phyloP scores from a whole-genome alignment of 2,888 invertebrate genomes.

The Plebejus anna region DNA sequence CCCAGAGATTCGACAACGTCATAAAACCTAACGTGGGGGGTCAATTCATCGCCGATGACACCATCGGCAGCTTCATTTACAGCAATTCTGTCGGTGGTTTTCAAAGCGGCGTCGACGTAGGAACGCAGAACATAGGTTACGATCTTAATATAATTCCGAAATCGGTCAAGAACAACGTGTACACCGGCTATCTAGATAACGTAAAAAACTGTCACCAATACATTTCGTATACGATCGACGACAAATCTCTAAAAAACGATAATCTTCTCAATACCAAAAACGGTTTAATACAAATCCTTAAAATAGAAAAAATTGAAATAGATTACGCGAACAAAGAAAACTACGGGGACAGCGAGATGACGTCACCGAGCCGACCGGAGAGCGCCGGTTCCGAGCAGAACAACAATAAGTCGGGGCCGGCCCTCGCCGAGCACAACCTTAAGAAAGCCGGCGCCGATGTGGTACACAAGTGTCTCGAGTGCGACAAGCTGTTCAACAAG shows the following conservation, averaged over 20 bases:
- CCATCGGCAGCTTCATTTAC: constrained; percentile 72
- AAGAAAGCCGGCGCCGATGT: constrained; percentile 53
- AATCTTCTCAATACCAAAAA: constrained; percentile 55
- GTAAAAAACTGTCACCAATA: constrained; percentile 58
- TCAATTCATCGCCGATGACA: constrained; percentile 80
- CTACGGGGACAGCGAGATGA: constrained; percentile 65
- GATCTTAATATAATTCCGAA: constrained; percentile 65
- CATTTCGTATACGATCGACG: constrained; percentile 54
- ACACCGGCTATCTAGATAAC: constrained; percentile 60
- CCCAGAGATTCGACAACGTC: constrained; percentile 78
- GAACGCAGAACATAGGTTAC: constrained; percentile 60
- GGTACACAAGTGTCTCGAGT: constrained; percentile 87
- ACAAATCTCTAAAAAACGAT: constrained; percentile 67
- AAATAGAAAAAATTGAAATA: constrained; percentile 75
- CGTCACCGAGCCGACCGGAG: constrained; percentile 73
- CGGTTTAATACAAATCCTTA: constrained; percentile 63
- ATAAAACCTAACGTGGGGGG: constrained; percentile 87
- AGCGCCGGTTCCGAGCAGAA: constrained; percentile 67
- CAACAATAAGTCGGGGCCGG: constrained; percentile 66
- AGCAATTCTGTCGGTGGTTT: constrained; percentile 65
- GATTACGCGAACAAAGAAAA: constrained; percentile 77
- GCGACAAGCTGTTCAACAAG: constrained; percentile 91
- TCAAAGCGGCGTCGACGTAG: constrained; percentile 58
- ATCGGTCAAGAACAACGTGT: constrained; percentile 58
- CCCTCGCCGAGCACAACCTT: constrained; percentile 66